Evolutionary conservation across 2,113 vertebrate species (phyloP).

Genomic region (Vicugna pacos): DNA sequence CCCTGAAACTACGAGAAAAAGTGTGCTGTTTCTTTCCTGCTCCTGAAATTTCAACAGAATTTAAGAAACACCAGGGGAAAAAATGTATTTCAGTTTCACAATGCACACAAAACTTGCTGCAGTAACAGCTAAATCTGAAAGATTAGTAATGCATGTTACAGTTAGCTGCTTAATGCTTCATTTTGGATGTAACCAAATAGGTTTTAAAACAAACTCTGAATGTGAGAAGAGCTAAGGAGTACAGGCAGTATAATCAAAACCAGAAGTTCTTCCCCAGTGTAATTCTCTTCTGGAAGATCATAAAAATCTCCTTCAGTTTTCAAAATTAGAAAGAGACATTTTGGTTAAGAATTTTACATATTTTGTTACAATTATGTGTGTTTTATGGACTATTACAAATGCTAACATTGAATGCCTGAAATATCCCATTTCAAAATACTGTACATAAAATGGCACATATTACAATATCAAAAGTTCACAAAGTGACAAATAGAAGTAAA

Average conservation of each 20-base stretch:
- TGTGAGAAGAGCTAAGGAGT: constrained; percentile 77
- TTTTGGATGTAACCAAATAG: constrained; percentile 77
- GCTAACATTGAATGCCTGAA: constrained; percentile 8
- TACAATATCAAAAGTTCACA: not conserved
- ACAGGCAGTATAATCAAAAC: constrained; percentile 69
- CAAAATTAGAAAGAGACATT: constrained; percentile 30
- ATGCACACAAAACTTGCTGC: constrained; percentile 54
- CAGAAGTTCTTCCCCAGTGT: not conserved
- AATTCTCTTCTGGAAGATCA: not conserved
- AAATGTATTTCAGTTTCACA: constrained; percentile 79
- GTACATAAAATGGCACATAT: not conserved
- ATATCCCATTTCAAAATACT: not conserved
- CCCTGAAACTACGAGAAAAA: not conserved
- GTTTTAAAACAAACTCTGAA: constrained; percentile 83
- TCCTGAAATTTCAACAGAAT: constrained; percentile 46
- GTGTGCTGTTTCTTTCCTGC: not conserved
- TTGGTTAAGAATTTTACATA: constrained; percentile 40
- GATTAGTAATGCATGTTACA: constrained; percentile 82
- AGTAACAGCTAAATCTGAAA: constrained; percentile 70
- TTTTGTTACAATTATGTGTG: not conserved
- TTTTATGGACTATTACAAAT: not conserved
- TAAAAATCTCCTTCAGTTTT: constrained; percentile 20
- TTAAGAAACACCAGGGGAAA: not conserved
- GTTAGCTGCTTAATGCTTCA: constrained; percentile 85
- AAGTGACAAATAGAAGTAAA: not conserved